phyloP scores from a whole-genome alignment of 2,888 invertebrate species.

The Melanostoma mellinum region DNA sequence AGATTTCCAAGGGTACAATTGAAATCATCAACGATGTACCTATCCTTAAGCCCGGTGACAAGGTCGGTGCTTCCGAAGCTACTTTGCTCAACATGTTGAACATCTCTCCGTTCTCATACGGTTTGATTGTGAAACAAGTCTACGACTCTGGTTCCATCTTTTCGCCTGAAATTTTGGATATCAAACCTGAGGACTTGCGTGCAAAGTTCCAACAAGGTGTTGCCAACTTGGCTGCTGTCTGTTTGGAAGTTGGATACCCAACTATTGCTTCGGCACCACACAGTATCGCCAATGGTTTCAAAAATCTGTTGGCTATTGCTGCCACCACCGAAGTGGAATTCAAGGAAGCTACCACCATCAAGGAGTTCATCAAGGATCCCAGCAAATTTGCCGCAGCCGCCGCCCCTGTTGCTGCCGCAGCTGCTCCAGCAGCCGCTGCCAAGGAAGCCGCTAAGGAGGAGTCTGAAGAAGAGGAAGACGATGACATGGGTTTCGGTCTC shows the following conservation, averaged over 20 bases:
- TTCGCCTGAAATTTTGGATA: conserved; percentile 97
- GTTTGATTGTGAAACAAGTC: conserved; percentile 96
- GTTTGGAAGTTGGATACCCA: conserved; percentile 96
- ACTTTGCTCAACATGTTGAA: conserved; percentile 99
- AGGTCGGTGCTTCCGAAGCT: conserved; percentile 99
- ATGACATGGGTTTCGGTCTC: conserved; percentile 99
- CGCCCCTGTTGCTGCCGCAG: conserved; percentile 84
- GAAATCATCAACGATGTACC: conserved; percentile 99
- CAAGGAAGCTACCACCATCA: conserved; percentile 95
- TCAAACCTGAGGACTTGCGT: conserved; percentile 97
- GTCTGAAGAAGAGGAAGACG: conserved; percentile 91
- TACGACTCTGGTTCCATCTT: conserved; percentile 99
- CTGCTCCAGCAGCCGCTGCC: conserved; percentile 86
- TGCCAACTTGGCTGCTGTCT: conserved; percentile 96
- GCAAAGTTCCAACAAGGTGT: conserved; percentile 96
- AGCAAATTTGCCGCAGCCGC: conserved; percentile 92
- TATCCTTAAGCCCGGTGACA: conserved; percentile 96
- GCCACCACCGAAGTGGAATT: conserved; percentile 98
- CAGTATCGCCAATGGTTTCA: conserved; percentile 98
- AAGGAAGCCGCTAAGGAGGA: conserved; percentile 91
- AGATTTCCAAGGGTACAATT: conserved; percentile 99
- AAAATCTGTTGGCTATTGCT: conserved; percentile 97
- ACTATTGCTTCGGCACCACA: conserved; percentile 98
- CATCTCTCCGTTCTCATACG: conserved; percentile 99
- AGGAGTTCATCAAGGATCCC: conserved; percentile 97